These are phyloP conservation scores for Galbula dea DNA, from an alignment of 2,113 vertebrate genomes.

Conservation along the genomic window DNA sequence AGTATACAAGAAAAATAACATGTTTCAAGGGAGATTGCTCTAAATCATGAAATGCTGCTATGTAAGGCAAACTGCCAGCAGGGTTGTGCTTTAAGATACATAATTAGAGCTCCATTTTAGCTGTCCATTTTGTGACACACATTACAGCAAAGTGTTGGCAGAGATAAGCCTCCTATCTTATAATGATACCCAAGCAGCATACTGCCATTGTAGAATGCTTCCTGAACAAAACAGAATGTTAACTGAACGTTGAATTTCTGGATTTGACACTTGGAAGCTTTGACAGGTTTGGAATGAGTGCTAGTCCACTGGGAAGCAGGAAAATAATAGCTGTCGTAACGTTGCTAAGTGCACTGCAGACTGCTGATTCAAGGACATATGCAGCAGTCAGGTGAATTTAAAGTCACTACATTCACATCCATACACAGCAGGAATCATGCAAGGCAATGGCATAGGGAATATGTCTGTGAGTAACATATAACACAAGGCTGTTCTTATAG, in stretches of 20 bases:
- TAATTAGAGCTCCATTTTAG: not conserved
- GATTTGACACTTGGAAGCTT: not conserved
- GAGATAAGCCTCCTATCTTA: not conserved
- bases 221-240: not conserved
- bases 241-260: conserved; percentile 42
- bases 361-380: conserved; percentile 44
- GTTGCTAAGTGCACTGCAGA: not conserved
- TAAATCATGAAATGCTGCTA: not conserved
- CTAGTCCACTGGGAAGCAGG: not conserved
- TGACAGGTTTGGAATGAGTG: not conserved
- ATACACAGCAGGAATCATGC: conserved; percentile 9
- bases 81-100: not conserved
- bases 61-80: not conserved
- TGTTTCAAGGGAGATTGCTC: not conserved
- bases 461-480: conserved; percentile 60
- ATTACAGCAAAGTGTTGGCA: not conserved
- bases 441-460: conserved; percentile 16
- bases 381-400: conserved; percentile 57
- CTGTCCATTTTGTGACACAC: not conserved
- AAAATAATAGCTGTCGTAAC: not conserved
- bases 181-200: not conserved
- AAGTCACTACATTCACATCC: conserved; percentile 29
- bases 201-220: not conserved
- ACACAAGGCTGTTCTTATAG: conserved; percentile 43
- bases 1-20: not conserved